Conservation (phyloP, 2,888 invertebrate species). For the Meiosimyza platycephala region DNA sequence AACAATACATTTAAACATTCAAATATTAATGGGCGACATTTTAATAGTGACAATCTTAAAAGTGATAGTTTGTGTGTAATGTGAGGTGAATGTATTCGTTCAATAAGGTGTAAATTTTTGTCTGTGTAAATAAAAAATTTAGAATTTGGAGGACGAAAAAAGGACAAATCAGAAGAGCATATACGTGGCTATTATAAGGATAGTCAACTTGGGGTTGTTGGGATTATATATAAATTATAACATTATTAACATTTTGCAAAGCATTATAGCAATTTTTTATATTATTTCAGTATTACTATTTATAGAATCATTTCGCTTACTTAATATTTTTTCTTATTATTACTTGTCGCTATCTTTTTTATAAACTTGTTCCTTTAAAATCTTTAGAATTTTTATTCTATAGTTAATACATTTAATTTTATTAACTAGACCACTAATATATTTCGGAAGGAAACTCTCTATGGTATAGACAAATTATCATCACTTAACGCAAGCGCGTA, state of each 20-base stretch:
- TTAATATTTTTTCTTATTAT: conserved; percentile 18
- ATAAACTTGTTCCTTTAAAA: conserved; percentile 18
- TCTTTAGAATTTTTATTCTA: conserved; percentile 17
- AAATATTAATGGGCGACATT: conserved; percentile 22
- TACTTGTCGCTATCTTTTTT: conserved; percentile 26
- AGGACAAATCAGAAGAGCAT: no score
- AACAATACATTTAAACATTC: conserved; percentile 36
- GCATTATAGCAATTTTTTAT: no score
- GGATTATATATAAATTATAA: no score
- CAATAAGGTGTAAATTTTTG: no score
- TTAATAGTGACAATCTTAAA: not conserved
- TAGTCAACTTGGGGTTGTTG: no score
- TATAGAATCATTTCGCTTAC: not conserved
- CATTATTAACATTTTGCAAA: no score
- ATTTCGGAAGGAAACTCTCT: conserved; percentile 24
- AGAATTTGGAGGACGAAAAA: no score
- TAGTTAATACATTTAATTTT: conserved; percentile 7
- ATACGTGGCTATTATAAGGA: no score
- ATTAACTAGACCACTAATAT: conserved; percentile 25
- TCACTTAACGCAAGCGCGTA: no score
- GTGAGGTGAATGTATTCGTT: conserved; percentile 1
- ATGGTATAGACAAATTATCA: conserved; percentile 31
- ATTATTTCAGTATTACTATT: not conserved
- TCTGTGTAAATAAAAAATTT: no score
- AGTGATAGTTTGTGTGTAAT: conserved; percentile 9